A percentile compares a stretch with the other conserved stretches of the same genome.
Evolutionary conservation across 2,797 vertebrate species (phyloP).

Genomic region (Australoheros facetus): DNA sequence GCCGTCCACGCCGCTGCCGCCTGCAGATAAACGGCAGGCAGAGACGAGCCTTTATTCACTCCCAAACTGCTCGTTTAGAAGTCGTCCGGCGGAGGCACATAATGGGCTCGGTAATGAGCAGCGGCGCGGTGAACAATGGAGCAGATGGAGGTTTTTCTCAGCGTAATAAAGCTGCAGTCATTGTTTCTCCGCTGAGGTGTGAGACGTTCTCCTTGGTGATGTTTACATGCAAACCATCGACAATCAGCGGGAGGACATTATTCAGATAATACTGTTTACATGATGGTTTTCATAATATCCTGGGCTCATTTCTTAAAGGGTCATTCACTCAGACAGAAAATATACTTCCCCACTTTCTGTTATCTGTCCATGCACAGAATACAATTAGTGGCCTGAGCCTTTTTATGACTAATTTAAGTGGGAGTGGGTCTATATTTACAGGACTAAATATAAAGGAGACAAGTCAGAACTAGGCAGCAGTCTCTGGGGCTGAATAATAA

Average conservation of each 20-base stretch:
- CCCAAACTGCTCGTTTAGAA: not conserved
- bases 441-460: not conserved
- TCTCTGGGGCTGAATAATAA: no score
- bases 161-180: not conserved
- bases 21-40: slow-evolving; percentile 15
- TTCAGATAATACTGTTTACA: not conserved
- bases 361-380: not conserved
- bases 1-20: not conserved
- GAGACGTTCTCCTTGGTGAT: not conserved
- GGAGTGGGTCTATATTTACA: not conserved
- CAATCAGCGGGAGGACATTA: not conserved
- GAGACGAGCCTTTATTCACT: not conserved
- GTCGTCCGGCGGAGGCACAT: not conserved
- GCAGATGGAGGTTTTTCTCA: slow-evolving; percentile 27
- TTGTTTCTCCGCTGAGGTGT: not conserved
- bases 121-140: slow-evolving; percentile 19
- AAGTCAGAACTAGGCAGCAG: no score
- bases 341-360: fast-evolving
- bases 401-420: not conserved
- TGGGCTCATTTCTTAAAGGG: not conserved
- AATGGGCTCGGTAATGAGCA: slow-evolving; percentile 25
- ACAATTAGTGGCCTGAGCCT: not conserved
- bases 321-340: not conserved
- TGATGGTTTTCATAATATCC: not conserved
- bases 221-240: slow-evolving; percentile 12